phyloP scores from a whole-genome alignment of 2,797 vertebrate species.

The Morelia viridis region DNA sequence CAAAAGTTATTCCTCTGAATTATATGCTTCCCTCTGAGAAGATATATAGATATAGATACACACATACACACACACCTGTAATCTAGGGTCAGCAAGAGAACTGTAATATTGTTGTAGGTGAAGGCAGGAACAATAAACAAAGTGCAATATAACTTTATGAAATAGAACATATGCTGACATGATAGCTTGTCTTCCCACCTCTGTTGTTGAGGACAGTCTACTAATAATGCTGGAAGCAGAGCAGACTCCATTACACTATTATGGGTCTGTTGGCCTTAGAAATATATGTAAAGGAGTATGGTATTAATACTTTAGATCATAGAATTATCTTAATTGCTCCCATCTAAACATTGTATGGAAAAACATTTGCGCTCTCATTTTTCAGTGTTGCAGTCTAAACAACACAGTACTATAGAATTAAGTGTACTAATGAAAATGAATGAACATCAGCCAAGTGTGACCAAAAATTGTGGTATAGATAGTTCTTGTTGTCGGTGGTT shows the following conservation, averaged over 20 bases:
- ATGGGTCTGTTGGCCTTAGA: background rate
- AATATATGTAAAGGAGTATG: background rate
- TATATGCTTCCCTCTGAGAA: background rate
- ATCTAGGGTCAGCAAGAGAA: no score
- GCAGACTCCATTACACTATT: slow-evolving; percentile 28
- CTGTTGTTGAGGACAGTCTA: background rate
- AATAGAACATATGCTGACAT: background rate
- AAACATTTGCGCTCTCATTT: background rate
- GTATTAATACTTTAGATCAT: background rate
- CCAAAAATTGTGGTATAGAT: background rate
- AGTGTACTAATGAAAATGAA: background rate
- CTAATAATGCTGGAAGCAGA: background rate
- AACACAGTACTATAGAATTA: background rate
- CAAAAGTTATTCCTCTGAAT: background rate
- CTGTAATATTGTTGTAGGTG: background rate
- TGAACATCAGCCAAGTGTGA: background rate
- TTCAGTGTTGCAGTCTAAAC: background rate
- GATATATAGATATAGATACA: background rate
- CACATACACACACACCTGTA: background rate
- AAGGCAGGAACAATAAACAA: background rate
- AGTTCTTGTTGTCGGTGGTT: background rate
- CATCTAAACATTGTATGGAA: background rate
- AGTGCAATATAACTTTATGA: background rate
- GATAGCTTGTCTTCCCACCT: background rate
- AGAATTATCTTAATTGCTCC: background rate